phyloP scores from a whole-genome alignment of 2,888 invertebrate species.

The Prosopocoilus inquinatus region DNA sequence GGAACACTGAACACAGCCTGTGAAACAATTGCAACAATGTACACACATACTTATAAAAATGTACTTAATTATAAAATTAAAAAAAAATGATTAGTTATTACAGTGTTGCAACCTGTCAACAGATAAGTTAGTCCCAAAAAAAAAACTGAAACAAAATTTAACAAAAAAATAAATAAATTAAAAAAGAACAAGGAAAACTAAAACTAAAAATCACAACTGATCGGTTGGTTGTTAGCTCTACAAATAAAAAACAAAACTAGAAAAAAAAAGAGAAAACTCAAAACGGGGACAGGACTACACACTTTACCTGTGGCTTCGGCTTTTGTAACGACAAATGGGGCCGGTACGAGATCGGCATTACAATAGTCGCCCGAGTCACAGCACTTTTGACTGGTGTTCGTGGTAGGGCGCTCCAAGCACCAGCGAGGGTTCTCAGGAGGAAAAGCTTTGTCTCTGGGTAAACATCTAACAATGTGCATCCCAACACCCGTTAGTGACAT shows the following conservation, averaged over 20 bases:
- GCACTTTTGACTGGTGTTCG: constrained; percentile 44
- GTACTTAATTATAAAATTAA: no score
- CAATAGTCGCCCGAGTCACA: constrained; percentile 61
- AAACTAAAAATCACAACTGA: neutral
- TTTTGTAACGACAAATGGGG: constrained; percentile 22
- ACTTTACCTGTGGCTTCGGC: constrained; percentile 19
- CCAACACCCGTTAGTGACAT: constrained; percentile 26
- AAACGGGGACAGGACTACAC: constrained; percentile 10
- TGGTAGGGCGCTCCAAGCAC: constrained; percentile 51
- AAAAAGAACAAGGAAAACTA: neutral
- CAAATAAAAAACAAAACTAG: neutral
- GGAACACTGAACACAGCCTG: constrained; percentile 10
- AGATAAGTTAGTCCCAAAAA: constrained; percentile 15
- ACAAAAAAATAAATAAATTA: no score
- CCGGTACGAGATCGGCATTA: constrained; percentile 49
- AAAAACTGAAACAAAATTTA: constrained; percentile 1
- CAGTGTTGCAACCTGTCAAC: constrained; percentile 19
- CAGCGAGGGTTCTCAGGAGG: constrained; percentile 60
- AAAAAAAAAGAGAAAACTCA: neutral
- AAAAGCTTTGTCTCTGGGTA: constrained; percentile 50
- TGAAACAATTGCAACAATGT: constrained; percentile 15
- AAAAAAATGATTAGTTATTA: constrained; percentile 6
- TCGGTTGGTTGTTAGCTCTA: constrained; percentile 1
- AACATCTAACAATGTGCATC: constrained; percentile 39
- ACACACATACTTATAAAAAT: neutral